A percentile compares a stretch with the other conserved stretches of the same genome.
Conservation (phyloP, 2,888 invertebrate genomes). For the Tortricodes alternella region DNA sequence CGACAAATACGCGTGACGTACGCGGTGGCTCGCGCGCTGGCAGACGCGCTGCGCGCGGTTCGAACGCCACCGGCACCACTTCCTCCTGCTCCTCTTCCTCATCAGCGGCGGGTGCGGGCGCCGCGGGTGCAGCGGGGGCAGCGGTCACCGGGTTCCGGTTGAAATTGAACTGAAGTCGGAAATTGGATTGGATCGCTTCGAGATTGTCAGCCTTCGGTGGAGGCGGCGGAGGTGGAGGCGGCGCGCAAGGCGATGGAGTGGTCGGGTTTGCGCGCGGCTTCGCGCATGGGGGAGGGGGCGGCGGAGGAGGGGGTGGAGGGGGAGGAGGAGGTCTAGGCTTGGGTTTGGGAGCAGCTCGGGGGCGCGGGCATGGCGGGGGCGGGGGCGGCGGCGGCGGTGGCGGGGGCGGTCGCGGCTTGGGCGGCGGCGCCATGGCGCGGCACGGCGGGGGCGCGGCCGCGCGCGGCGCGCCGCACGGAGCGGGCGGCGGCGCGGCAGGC, state of each 20-base stretch:
- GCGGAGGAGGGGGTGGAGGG: constrained; percentile 52
- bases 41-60: constrained; percentile 65
- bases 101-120: constrained; percentile 44
- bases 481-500: constrained; percentile 40
- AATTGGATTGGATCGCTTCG: constrained; percentile 67
- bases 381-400: constrained; percentile 42
- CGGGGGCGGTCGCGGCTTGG: constrained; percentile 58
- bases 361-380: constrained; percentile 44
- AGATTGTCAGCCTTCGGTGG: constrained; percentile 57
- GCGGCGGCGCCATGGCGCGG: constrained; percentile 49
- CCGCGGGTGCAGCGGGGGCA: constrained; percentile 39
- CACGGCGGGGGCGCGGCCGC: constrained; percentile 48
- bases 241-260: constrained; percentile 54
- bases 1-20: constrained; percentile 70
- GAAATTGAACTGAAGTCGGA: constrained; percentile 69
- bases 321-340: constrained; percentile 38
- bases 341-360: constrained; percentile 41
- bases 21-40: constrained; percentile 57
- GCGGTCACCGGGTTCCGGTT: constrained; percentile 57
- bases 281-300: constrained; percentile 61
- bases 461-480: constrained; percentile 43
- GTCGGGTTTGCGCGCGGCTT: constrained; percentile 65
- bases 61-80: constrained; percentile 55
- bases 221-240: constrained; percentile 56
- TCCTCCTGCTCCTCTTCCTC: constrained; percentile 42